phyloP scores from a whole-genome alignment of 1,140 invertebrate genomes.

The Mesaphorura yosii region DNA sequence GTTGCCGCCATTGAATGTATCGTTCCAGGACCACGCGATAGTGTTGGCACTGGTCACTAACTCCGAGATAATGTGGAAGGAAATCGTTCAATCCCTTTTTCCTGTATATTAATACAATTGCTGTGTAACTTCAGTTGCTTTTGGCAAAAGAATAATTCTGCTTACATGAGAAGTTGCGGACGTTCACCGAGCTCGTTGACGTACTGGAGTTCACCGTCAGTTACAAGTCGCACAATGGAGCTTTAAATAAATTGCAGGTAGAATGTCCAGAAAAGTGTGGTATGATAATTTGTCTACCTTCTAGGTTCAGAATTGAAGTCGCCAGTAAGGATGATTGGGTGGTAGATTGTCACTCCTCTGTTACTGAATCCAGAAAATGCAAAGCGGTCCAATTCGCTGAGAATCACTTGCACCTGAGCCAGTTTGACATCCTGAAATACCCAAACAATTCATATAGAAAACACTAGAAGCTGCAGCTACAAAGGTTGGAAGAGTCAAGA shows the following conservation, averaged over 20 bases:
- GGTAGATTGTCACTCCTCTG: slow-evolving; percentile 40
- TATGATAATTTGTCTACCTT: slow-evolving; percentile 30
- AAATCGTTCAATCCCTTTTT: slow-evolving; percentile 32
- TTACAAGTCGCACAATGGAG: slow-evolving; percentile 56
- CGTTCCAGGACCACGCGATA: slow-evolving; percentile 38
- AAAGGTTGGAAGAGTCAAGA: not conserved
- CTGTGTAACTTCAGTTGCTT: not conserved
- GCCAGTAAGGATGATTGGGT: slow-evolving; percentile 72
- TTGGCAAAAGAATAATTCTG: not conserved
- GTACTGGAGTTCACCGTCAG: slow-evolving; percentile 45
- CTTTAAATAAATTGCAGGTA: not conserved
- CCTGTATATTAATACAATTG: slow-evolving; percentile 1
- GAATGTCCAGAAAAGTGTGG: slow-evolving; percentile 35
- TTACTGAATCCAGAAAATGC: slow-evolving; percentile 41
- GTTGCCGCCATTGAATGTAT: slow-evolving; percentile 27
- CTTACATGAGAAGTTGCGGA: not conserved
- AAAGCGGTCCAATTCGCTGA: slow-evolving; percentile 70
- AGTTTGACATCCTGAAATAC: slow-evolving; percentile 61
- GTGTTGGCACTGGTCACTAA: slow-evolving; percentile 57
- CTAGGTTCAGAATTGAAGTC: slow-evolving; percentile 75
- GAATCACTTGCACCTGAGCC: slow-evolving; percentile 64
- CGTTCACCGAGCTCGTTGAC: not conserved
- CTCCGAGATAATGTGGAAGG: slow-evolving; percentile 43
- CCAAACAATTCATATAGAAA: no score
- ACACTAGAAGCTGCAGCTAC: not conserved